Evolutionary conservation across 2,888 invertebrate genomes (phyloP).

Genomic region (Diarsia brunnea): DNA sequence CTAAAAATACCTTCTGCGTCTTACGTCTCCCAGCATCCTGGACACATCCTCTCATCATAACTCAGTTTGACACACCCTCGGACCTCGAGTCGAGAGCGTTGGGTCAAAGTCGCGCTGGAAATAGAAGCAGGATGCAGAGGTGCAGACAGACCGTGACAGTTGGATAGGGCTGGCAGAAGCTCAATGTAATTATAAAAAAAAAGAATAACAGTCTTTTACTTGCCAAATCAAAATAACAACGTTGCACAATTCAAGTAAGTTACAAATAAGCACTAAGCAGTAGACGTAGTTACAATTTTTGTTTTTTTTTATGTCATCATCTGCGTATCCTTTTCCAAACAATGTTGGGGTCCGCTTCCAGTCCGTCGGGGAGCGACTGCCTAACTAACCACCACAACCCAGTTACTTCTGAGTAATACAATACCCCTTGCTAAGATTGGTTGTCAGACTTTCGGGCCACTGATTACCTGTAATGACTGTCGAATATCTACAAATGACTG

Average conservation of each 20-base stretch:
- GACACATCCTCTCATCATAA: constrained; percentile 44
- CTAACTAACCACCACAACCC: neutral
- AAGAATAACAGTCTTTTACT: neutral
- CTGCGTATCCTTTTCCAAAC: too few relatives aligned
- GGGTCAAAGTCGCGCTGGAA: constrained; percentile 61
- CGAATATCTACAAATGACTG: neutral
- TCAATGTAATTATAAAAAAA: neutral
- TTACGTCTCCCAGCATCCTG: constrained; percentile 41
- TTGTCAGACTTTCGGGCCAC: neutral
- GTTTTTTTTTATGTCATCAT: too few relatives aligned
- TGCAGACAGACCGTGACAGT: constrained; percentile 23
- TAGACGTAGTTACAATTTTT: too few relatives aligned
- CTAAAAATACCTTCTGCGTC: constrained; percentile 44
- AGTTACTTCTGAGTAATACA: neutral
- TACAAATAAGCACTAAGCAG: too few relatives aligned
- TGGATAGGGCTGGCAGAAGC: constrained; percentile 42
- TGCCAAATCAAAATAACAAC: too few relatives aligned
- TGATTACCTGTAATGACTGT: neutral
- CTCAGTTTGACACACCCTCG: constrained; percentile 66
- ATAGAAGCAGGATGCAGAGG: constrained; percentile 59
- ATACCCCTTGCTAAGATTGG: neutral
- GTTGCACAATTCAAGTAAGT: too few relatives aligned
- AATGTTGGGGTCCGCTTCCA: too few relatives aligned
- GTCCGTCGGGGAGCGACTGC: neutral
- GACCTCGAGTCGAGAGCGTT: constrained; percentile 46